Evolutionary conservation across 2,888 invertebrate genomes (phyloP).

Genomic region (Buathra laborator): DNA sequence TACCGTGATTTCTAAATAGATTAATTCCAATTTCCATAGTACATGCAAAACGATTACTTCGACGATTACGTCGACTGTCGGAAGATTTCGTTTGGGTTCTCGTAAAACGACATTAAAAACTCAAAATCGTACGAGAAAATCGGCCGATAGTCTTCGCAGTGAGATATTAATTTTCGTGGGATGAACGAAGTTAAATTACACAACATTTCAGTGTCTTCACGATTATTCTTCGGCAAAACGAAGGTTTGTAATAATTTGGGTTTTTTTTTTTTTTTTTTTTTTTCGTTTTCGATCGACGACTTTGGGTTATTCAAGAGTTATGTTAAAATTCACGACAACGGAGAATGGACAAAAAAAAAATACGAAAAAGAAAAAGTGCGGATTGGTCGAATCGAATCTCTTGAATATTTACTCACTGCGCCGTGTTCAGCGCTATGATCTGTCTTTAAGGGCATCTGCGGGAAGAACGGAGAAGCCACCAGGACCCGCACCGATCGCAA

Average conservation of each 20-base stretch:
- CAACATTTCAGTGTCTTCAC: conserved; percentile 38
- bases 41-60: conserved; percentile 9
- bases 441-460: conserved; percentile 78
- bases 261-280: conserved; percentile 10
- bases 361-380: conserved; percentile 47
- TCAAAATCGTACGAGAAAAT: conserved; percentile 58
- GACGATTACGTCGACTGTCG: neutral
- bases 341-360: conserved; percentile 33
- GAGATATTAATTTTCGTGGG: conserved; percentile 32
- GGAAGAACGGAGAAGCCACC: conserved; percentile 80
- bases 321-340: conserved; percentile 38
- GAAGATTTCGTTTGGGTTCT: conserved; percentile 5
- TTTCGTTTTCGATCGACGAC: neutral
- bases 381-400: conserved; percentile 56
- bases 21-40: neutral
- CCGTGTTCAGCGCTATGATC: conserved; percentile 77
- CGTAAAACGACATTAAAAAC: conserved; percentile 40
- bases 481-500: conserved; percentile 80
- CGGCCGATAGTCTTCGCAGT: conserved; percentile 11
- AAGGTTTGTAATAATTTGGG: conserved; percentile 17
- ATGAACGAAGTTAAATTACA: conserved; percentile 32
- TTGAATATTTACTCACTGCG: conserved; percentile 81
- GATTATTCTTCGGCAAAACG: conserved; percentile 34
- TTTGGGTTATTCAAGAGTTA: conserved; percentile 41
- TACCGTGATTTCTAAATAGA: neutral